Conservation (phyloP, 1,140 invertebrate genomes). For the Caenorhabditis remanei region DNA sequence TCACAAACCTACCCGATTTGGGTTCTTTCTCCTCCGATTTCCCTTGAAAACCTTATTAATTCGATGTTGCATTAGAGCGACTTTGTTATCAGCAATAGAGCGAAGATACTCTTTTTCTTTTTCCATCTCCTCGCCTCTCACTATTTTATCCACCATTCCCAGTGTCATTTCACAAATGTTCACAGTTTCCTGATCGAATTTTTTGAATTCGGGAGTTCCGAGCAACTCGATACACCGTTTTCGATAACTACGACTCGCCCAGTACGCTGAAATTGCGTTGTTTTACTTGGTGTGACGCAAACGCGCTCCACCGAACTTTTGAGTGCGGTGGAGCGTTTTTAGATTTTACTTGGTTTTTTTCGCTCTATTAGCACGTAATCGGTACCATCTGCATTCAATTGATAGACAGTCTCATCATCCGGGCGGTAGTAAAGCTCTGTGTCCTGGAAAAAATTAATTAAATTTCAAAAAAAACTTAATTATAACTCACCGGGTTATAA, state of each 20-base stretch:
- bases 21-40: constrained; percentile 32
- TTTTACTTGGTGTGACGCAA: too few species aligned
- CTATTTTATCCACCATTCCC: constrained; percentile 48
- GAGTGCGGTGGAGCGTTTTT: neutral
- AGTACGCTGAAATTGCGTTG: constrained; percentile 30
- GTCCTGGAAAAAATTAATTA: constrained; percentile 11
- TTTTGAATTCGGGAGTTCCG: constrained; percentile 26
- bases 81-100: constrained; percentile 34
- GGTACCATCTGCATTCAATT: constrained; percentile 6
- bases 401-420: constrained; percentile 41
- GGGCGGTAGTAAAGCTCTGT: constrained; percentile 53
- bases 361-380: constrained; percentile 8
- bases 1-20: constrained; percentile 7
- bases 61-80: constrained; percentile 39
- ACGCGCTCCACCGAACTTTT: too few species aligned
- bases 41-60: constrained; percentile 47
- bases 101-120: constrained; percentile 25
- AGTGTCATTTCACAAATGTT: constrained; percentile 46
- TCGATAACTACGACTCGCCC: constrained; percentile 9
- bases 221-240: constrained; percentile 17
- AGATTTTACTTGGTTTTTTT: neutral
- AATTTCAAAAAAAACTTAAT: constrained; percentile 34
- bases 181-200: constrained; percentile 32
- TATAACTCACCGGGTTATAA: constrained; percentile 62
- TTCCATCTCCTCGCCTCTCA: constrained; percentile 4